A percentile compares a stretch with the other conserved stretches of the same genome.
These are phyloP conservation scores for Cremastinae sp. DNA, from an alignment of 2,888 invertebrate species.

Conservation along the genomic window DNA sequence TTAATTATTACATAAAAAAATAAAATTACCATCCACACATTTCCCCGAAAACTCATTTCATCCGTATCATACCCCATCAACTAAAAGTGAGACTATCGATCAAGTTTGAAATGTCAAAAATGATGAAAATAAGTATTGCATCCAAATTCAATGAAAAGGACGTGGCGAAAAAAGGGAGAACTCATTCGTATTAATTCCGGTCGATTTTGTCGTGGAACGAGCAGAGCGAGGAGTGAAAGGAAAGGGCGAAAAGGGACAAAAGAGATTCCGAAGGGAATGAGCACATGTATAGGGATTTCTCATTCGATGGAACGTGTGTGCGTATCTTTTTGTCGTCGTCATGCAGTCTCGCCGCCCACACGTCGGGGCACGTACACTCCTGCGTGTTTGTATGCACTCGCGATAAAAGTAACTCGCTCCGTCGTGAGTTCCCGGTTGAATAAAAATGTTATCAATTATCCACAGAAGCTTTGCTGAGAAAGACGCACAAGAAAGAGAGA, in stretches of 20 bases:
- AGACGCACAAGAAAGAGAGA: not conserved
- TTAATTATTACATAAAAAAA: no score
- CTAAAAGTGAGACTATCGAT: no score
- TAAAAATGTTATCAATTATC: conserved; percentile 61
- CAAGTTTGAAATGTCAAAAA: not conserved
- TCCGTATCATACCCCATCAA: no score
- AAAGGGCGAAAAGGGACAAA: no score
- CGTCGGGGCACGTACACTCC: conserved; percentile 26
- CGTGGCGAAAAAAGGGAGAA: conserved; percentile 13
- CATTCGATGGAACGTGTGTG: no score
- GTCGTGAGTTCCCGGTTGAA: conserved; percentile 39
- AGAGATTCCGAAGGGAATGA: no score
- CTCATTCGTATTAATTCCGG: conserved; percentile 40
- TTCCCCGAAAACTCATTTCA: no score
- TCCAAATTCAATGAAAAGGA: not conserved
- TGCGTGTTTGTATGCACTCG: not conserved
- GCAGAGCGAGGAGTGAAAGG: not conserved
- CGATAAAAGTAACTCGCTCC: conserved; percentile 52
- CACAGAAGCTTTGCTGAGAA: conserved; percentile 23
- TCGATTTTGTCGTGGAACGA: conserved; percentile 45
- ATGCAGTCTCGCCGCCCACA: conserved; percentile 17
- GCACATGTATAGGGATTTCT: no score
- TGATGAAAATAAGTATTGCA: conserved; percentile 1
- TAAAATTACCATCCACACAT: no score
- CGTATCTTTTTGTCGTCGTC: conserved; percentile 23